phyloP scores from a whole-genome alignment of 1,140 invertebrate species.

The Branchinecta lynchi region DNA sequence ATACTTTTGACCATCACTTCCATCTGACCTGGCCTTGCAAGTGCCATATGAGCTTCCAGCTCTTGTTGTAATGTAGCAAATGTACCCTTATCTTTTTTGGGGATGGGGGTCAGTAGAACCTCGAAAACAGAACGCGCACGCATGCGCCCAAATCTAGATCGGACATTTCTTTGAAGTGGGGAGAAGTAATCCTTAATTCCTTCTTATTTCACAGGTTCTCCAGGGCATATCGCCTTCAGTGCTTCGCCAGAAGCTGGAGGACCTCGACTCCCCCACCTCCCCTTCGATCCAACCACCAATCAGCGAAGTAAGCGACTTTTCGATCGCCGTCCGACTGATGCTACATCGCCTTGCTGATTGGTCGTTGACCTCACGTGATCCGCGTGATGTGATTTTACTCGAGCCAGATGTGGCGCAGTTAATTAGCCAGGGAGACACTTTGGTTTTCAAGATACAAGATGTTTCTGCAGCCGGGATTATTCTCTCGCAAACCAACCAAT shows the following conservation, averaged over 20 bases:
- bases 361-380: neutral
- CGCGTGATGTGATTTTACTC: constrained; percentile 30
- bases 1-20: too few species aligned
- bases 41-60: too few species aligned
- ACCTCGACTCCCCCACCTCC: neutral
- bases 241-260: neutral
- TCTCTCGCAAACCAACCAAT: constrained; percentile 26
- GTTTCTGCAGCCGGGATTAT: constrained; percentile 22
- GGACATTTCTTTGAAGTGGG: too few species aligned
- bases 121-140: too few species aligned
- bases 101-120: too few species aligned
- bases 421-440: constrained; percentile 57
- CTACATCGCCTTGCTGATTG: neutral
- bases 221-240: neutral
- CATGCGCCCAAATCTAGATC: too few species aligned
- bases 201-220: neutral
- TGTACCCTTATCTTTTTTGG: too few species aligned
- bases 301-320: neutral
- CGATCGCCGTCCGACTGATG: neutral
- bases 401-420: constrained; percentile 60
- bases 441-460: constrained; percentile 46
- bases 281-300: neutral
- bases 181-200: too few species aligned
- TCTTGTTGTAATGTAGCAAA: too few species aligned
- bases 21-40: too few species aligned